phyloP scores from a whole-genome alignment of 23 tunicate species.

The Oikopleura albicans region DNA sequence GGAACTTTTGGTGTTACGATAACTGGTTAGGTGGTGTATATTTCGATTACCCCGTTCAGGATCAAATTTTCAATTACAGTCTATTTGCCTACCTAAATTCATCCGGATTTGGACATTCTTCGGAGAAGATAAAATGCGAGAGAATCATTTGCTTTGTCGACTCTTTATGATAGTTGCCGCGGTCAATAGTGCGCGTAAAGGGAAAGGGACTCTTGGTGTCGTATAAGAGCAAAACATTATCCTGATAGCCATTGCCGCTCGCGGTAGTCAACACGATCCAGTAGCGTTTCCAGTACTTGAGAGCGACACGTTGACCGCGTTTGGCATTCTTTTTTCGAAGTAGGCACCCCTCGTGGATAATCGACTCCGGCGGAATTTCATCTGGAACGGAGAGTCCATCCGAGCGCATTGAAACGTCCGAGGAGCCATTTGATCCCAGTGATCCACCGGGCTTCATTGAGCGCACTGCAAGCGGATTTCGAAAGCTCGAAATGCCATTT shows the following conservation, averaged over 20 bases:
- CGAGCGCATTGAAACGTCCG: neutral
- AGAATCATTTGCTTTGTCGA: neutral
- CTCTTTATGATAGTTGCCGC: neutral
- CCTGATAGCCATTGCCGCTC: neutral
- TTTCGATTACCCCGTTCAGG: no score
- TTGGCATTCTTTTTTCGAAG: slow-evolving; percentile 2
- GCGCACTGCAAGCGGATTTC: neutral
- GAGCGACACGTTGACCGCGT: neutral
- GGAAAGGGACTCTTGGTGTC: neutral
- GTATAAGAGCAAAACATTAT: slow-evolving; percentile 9
- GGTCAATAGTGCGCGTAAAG: neutral
- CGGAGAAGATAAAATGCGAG: slow-evolving; percentile 7
- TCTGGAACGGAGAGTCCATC: neutral
- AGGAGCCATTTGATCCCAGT: neutral
- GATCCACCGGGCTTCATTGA: neutral
- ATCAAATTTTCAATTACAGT: no score
- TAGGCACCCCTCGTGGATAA: neutral
- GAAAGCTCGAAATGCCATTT: neutral
- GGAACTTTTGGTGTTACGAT: no score
- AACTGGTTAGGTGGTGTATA: no score
- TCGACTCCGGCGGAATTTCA: slow-evolving; percentile 7
- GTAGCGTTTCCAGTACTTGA: slow-evolving; percentile 17
- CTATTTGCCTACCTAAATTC: slow-evolving; percentile 9
- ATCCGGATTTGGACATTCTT: slow-evolving; percentile 10
- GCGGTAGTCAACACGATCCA: slow-evolving; percentile 12